Percentiles rank a stretch among this genome's conserved stretches.
Evolutionary conservation across 1,140 invertebrate genomes (phyloP).

Genomic region (Brachionus angularis): DNA sequence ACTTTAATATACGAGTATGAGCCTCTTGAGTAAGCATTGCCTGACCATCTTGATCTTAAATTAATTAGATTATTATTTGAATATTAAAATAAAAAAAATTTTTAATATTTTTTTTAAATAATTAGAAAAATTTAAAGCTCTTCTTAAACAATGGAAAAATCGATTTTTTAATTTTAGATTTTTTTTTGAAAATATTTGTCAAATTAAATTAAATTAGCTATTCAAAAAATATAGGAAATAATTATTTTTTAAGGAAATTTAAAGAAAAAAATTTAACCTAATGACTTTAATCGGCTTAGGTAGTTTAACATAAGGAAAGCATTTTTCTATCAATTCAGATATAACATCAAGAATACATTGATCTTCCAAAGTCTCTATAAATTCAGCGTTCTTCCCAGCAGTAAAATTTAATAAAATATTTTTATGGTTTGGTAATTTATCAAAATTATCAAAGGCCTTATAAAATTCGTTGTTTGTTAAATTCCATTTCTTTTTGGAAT

Average conservation of each 20-base stretch:
- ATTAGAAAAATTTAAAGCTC: too few relatives aligned
- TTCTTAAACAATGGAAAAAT: too few relatives aligned
- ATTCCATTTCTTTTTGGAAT: constrained; percentile 29
- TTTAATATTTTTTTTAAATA: too few relatives aligned
- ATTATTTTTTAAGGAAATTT: neutral
- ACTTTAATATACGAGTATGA: constrained; percentile 22
- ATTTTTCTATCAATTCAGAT: constrained; percentile 11
- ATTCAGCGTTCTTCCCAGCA: constrained; percentile 9
- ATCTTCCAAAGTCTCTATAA: constrained; percentile 15
- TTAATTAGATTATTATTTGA: too few relatives aligned
- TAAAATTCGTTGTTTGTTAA: constrained; percentile 3
- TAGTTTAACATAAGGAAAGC: constrained; percentile 12
- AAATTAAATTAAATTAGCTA: neutral
- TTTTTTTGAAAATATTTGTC: neutral
- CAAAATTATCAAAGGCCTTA: constrained; percentile 37
- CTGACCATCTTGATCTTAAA: constrained; percentile 29
- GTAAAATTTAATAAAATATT: constrained; percentile 21
- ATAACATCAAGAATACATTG: constrained; percentile 13
- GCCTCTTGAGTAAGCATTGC: neutral
- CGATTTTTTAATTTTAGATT: too few relatives aligned
- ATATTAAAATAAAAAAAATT: too few relatives aligned
- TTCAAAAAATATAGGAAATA: too few relatives aligned
- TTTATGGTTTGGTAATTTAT: constrained; percentile 18
- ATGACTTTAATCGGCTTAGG: constrained; percentile 16
- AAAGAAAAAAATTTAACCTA: neutral